phyloP scores from a whole-genome alignment of 1,140 invertebrate species.

The Ceratitis capitata region DNA sequence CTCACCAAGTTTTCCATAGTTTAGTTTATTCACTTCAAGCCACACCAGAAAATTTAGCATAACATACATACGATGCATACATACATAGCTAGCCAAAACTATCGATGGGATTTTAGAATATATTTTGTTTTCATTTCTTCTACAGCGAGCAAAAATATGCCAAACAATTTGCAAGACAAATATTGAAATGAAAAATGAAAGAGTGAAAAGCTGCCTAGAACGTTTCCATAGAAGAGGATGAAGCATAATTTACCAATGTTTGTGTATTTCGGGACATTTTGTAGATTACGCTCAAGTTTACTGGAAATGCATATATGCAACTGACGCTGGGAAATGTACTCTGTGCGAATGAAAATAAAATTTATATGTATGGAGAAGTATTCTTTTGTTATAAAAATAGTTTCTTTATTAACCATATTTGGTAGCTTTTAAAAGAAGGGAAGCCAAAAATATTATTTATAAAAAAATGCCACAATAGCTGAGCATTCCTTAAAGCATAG shows the following conservation, averaged over 20 bases:
- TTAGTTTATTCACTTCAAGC: constrained; percentile 13
- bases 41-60: not conserved
- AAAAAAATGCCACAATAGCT: no score
- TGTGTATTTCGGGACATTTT: not conserved
- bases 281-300: not conserved
- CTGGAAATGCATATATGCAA: not conserved
- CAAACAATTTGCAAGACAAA: constrained; percentile 26
- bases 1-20: not conserved
- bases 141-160: not conserved
- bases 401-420: no score
- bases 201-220: not conserved
- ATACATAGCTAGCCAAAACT: not conserved
- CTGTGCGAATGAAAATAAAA: no score
- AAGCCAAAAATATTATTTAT: no score
- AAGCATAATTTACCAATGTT: no score
- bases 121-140: no score
- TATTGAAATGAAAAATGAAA: not conserved
- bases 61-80: no score
- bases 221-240: not conserved
- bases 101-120: constrained; percentile 10
- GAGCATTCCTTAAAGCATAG: no score
- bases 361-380: no score
- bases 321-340: no score
- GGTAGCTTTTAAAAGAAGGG: no score
- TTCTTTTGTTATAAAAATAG: no score